Conservation (phyloP, 2,888 invertebrate genomes). For the Morpho achilles region DNA sequence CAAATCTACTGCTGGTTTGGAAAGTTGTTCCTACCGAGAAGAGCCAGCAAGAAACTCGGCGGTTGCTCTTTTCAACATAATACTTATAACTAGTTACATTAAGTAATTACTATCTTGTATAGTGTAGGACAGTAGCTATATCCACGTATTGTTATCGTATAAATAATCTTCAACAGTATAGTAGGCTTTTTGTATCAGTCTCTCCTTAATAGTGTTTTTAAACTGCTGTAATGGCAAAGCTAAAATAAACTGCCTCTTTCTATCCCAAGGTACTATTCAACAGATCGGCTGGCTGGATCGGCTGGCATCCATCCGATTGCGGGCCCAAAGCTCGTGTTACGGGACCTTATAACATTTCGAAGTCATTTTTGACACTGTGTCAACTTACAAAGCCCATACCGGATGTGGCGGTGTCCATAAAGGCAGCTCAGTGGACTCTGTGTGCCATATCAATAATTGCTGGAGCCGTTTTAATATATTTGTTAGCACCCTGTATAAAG, state of each 20-base stretch:
- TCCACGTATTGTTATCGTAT: too few relatives aligned
- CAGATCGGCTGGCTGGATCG: constrained; percentile 66
- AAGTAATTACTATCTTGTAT: too few relatives aligned
- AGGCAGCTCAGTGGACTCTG: constrained; percentile 61
- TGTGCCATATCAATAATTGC: constrained; percentile 58
- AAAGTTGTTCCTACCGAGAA: too few relatives aligned
- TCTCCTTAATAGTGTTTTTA: too few relatives aligned
- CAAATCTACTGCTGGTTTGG: too few relatives aligned
- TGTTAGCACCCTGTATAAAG: constrained; percentile 59
- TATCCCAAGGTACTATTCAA: constrained; percentile 47
- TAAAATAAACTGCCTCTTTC: background rate
- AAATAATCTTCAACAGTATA: too few relatives aligned
- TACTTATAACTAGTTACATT: too few relatives aligned
- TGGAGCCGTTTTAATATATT: constrained; percentile 50
- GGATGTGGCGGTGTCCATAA: constrained; percentile 51
- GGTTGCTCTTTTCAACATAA: too few relatives aligned
- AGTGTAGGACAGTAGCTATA: too few relatives aligned
- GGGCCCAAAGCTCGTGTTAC: constrained; percentile 56
- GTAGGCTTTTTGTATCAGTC: too few relatives aligned
- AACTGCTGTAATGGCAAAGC: too few relatives aligned
- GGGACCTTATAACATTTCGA: constrained; percentile 56
- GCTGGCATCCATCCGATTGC: constrained; percentile 62
- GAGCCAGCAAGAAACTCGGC: too few relatives aligned
- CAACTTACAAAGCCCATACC: constrained; percentile 39
- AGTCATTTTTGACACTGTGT: constrained; percentile 44